phyloP scores from a whole-genome alignment of 2,797 vertebrate genomes.

The Tamandua tetradactyla region DNA sequence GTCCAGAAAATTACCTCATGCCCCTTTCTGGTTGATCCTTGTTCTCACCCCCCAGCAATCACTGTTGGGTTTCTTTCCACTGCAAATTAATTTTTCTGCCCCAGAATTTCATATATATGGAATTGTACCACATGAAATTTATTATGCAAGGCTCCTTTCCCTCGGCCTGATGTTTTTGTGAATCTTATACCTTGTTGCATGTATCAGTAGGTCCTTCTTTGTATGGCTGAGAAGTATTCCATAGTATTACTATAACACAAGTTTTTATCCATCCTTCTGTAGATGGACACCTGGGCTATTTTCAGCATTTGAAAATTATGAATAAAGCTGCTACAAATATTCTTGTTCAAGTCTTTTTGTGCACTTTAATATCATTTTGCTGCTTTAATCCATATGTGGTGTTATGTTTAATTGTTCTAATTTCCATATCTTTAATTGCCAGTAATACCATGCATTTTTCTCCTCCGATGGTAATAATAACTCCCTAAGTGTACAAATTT shows the following conservation, averaged over 20 bases:
- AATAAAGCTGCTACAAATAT: not conserved
- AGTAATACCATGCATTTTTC: not conserved
- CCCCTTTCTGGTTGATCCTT: not conserved
- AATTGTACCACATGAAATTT: not conserved
- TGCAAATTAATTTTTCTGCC: not conserved
- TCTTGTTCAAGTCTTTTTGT: not conserved
- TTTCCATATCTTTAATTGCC: not conserved
- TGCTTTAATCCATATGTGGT: not conserved
- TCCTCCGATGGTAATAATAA: not conserved
- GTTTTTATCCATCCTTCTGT: not conserved
- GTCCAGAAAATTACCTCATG: not conserved
- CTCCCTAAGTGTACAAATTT: too few relatives aligned
- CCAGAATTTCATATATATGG: not conserved
- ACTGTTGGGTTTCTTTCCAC: not conserved
- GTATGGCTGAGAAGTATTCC: not conserved
- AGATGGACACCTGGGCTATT: not conserved
- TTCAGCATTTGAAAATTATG: not conserved
- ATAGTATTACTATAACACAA: not conserved
- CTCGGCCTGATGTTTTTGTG: not conserved
- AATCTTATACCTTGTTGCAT: not conserved
- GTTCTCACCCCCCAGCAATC: not conserved
- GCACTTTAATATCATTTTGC: not conserved
- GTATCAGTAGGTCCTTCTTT: not conserved
- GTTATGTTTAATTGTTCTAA: not conserved
- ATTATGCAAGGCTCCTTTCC: not conserved